A percentile compares a stretch with the other conserved stretches of the same genome.
Conservation (phyloP, 2,797 vertebrate genomes). For the Sternarchorhynchus goeldii region DNA sequence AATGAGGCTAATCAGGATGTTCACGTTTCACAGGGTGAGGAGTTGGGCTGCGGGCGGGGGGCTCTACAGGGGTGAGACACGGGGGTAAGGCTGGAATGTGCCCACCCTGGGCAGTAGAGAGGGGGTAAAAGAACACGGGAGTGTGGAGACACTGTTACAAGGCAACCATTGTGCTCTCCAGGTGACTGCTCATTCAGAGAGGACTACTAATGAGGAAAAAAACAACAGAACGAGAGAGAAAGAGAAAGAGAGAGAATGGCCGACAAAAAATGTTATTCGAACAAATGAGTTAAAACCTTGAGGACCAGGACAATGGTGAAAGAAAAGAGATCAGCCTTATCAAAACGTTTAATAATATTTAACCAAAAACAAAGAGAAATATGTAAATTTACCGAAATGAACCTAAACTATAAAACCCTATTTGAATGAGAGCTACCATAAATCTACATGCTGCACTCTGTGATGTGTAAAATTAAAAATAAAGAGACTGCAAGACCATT, state of each 20-base stretch:
- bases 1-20: slow-evolving; percentile 59
- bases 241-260: slow-evolving; percentile 12
- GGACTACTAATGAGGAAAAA: background rate
- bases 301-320: too few species aligned
- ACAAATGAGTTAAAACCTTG: too few species aligned
- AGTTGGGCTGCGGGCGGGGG: slow-evolving; percentile 7
- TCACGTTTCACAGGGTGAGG: slow-evolving; percentile 59
- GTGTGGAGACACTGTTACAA: slow-evolving; percentile 34
- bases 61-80: slow-evolving; percentile 1
- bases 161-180: slow-evolving; percentile 37
- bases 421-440: too few species aligned
- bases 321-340: too few species aligned
- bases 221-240: background rate
- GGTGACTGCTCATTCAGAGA: background rate
- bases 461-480: too few species aligned
- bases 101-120: slow-evolving; percentile 44
- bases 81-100: slow-evolving; percentile 37
- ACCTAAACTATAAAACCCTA: too few species aligned
- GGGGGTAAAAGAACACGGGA: slow-evolving; percentile 10
- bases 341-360: too few species aligned
- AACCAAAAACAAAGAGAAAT: too few species aligned
- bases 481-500: too few species aligned
- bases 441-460: too few species aligned
- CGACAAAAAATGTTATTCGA: background rate
- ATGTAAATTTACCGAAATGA: too few species aligned